Evolutionary conservation across 1,140 invertebrate genomes (phyloP).

Genomic region (Magallana angulata): DNA sequence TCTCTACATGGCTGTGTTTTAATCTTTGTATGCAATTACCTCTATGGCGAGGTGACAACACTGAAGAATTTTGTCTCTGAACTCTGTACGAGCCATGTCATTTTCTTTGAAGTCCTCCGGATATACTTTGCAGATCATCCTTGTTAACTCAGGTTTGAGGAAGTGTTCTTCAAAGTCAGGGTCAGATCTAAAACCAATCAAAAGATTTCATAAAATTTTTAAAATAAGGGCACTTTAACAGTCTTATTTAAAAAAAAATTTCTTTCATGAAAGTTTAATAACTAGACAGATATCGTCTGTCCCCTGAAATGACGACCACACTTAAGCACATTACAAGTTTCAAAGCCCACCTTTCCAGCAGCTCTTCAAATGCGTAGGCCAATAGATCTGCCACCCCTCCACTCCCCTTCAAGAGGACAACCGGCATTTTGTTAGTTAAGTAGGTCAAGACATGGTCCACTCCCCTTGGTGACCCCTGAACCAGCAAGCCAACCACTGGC

Average conservation of each 20-base stretch:
- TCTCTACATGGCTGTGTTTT: too few species aligned
- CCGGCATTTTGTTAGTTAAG: constrained; percentile 78
- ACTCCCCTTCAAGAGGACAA: constrained; percentile 79
- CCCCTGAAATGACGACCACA: too few species aligned
- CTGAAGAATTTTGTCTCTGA: constrained; percentile 78
- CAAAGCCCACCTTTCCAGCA: constrained; percentile 74
- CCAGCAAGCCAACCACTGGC: constrained; percentile 79
- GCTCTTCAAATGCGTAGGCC: constrained; percentile 78
- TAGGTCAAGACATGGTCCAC: constrained; percentile 77
- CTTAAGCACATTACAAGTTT: too few species aligned
- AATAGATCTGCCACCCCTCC: constrained; percentile 79
- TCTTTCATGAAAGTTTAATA: too few species aligned
- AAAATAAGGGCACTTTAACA: too few species aligned
- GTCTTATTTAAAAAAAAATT: too few species aligned
- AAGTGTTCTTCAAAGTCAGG: constrained; percentile 77
- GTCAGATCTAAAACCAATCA: constrained; percentile 56
- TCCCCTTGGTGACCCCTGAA: constrained; percentile 78
- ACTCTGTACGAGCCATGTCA: constrained; percentile 69
- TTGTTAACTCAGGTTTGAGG: constrained; percentile 78
- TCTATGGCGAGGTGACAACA: constrained; percentile 71
- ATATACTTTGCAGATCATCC: constrained; percentile 76
- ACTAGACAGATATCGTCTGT: too few species aligned
- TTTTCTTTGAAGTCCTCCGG: constrained; percentile 75
- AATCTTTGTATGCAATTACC: constrained; percentile 45
- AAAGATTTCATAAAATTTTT: too few species aligned